Evolutionary conservation across 2,113 vertebrate species (phyloP), one percentile per base, ranked within the genome.

Genomic region (Pelecanus crispus): DNA sequence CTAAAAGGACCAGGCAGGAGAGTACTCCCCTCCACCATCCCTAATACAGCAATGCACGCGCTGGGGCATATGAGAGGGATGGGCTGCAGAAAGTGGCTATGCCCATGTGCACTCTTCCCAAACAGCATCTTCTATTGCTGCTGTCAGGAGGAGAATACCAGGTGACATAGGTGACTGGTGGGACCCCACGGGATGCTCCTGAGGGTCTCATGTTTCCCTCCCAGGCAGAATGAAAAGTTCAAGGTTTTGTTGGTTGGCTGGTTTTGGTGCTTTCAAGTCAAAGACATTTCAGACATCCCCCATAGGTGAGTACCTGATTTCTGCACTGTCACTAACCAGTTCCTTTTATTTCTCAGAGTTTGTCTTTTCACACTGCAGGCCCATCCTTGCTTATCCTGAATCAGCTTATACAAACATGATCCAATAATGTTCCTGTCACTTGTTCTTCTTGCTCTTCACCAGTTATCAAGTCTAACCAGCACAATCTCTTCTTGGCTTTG

Each of bases 11-110:
- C 13, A 56, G 80, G 73, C 13, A 67, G 66, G 45, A 49, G 55
- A 26, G 45, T 22, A 47, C 21, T 26, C 9, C 24, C 24, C 31
- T 78, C 59, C n/a, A 47, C 31, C 53, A 62, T 10, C 45, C 38
- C 29, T 65, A 53, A 38, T 2, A 19, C 26, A 32, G 50, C 32
- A 62, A 17, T 21, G 15, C 10, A 12, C 0, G 0, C 1, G 0
- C 45, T 34, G 38, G 45, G 42, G 19, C 0, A 0, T 42, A 29
- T 7, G 13, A 32, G 29, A 59, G 5, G 34, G 40, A 59, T 17
- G 31, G 40, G 38, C 52, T 53, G 58, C 70, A 61, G 45, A 13
- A 59, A 72, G 19, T 4, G 20, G 16, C 38, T 70, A 21, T 1
- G 1, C 36, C 42, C 7, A 0, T 10, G 29, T 36, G 34, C 1